Percentiles rank a stretch among this genome's conserved stretches.
Conservation (phyloP, 2,113 vertebrate species). For the Cochlearius cochlearius region DNA sequence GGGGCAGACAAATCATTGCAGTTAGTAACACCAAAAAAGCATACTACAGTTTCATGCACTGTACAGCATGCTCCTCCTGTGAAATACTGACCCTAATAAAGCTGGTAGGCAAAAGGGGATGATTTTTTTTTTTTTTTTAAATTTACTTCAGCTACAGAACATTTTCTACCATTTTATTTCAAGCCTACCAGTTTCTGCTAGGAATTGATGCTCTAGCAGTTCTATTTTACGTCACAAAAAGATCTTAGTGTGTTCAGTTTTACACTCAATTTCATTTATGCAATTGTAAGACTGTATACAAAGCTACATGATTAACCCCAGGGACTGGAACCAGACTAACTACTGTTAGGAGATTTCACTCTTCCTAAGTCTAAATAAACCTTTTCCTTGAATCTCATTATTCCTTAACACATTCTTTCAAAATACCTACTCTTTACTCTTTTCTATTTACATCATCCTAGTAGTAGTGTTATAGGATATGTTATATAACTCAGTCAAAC, state of each 20-base stretch:
- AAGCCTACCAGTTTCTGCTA: neutral
- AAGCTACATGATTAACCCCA: neutral
- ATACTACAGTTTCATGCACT: neutral
- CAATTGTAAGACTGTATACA: neutral
- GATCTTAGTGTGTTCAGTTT: neutral
- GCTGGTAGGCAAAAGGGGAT: neutral
- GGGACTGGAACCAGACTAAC: neutral
- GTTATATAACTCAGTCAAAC: neutral
- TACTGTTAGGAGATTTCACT: neutral
- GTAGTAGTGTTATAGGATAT: neutral
- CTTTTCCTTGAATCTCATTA: neutral
- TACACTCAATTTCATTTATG: neutral
- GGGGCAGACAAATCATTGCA: neutral
- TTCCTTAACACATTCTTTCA: neutral
- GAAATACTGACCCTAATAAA: neutral
- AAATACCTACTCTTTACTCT: neutral
- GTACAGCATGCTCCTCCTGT: rapidly evolving
- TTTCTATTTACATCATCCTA: neutral
- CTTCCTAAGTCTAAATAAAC: neutral
- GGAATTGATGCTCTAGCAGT: neutral
- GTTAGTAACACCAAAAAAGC: neutral
- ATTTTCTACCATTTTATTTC: neutral
- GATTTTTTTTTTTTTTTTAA: neutral
- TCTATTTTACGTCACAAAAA: neutral
- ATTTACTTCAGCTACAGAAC: neutral